Conservation (phyloP, 2,888 invertebrate genomes). For the Mythimna loreyi region DNA sequence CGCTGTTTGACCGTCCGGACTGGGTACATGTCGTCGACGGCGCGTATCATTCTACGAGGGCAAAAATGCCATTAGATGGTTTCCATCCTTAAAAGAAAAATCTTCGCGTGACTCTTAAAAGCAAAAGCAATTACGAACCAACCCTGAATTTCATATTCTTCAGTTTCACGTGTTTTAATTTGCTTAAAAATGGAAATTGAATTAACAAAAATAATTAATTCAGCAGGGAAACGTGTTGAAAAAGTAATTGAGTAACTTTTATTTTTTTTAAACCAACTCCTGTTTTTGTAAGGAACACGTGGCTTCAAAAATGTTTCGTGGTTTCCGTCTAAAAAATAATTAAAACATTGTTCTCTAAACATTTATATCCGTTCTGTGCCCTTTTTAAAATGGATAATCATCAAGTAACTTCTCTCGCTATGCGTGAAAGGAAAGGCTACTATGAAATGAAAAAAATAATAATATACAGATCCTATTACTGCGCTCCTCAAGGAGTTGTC, state of each 20-base stretch:
- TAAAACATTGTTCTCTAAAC: background rate
- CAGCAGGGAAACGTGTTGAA: constrained; percentile 11
- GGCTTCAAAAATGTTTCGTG: constrained; percentile 3
- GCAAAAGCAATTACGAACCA: background rate
- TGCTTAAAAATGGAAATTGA: constrained; percentile 9
- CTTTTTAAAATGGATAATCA: too few species aligned
- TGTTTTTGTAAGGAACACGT: constrained; percentile 18
- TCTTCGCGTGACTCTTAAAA: constrained; percentile 17
- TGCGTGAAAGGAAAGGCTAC: too few species aligned
- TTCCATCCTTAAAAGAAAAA: too few species aligned
- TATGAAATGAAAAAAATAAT: too few species aligned
- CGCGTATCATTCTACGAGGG: too few species aligned
- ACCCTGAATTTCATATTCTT: background rate
- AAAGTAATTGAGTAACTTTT: constrained; percentile 37
- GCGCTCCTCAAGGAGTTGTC: too few species aligned
- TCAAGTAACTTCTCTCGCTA: too few species aligned
- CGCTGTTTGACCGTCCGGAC: too few species aligned
- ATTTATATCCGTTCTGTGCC: background rate
- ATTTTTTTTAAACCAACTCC: constrained; percentile 3
- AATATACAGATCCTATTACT: too few species aligned
- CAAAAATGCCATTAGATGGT: too few species aligned
- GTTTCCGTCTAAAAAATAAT: background rate
- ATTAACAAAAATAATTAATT: constrained; percentile 31
- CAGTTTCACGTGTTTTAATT: constrained; percentile 14
- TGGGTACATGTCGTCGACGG: too few species aligned